Base-by-base conservation (phyloP, 2,113 vertebrate genomes). In the Chaetura pelagica region DNA sequence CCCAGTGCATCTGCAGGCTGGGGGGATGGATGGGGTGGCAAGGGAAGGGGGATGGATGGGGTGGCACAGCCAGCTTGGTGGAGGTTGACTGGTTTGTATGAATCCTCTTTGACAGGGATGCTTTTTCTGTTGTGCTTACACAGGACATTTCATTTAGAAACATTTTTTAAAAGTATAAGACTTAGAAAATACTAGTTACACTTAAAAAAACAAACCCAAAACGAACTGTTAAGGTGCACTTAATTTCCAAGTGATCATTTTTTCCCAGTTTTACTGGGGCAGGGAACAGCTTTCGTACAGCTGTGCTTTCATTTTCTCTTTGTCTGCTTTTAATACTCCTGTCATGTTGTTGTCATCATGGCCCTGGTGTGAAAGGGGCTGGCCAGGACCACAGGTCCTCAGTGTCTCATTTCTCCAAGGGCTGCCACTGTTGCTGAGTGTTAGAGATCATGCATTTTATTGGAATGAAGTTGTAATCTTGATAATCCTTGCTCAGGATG, bases 401-500 rank as follows among this genome's bases (percentile, higher is more conserved):
- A 49, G 38, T 23, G 48, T n/a, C 17, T 6, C 6, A 0, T 57
- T 90, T 55, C 55, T 64, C 21, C 0, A 2, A 40, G n/a, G 26
- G 40, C 14, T 42, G 40, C 14, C 40, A 18, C 17, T 72, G 54
- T 18, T 18, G 40, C 10, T 26, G 34, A 80, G 5, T 20, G 4
- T 55, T 51, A 32, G 69, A 71, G 63, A 72, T 73, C 0, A 16
- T 78, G 20, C 3, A 4, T 76, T 85, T 83, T 21, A 2, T 27
- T 73, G 80, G 76, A 24, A 38, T 21, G 8, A 21, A 51, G 62
- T 8, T 83, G 23, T 40, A 6, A 40, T 94, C 40, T 63, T 4
- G 3, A 7, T n/a, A 1, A 3, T 52, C 21, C 59, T 90, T 2
- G 1, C 67, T 51, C 27, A 6, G 13, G 35, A 12, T 29, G 23